Evolutionary conservation across 2,797 vertebrate genomes (phyloP), one percentile per base, ranked within the genome.

Genomic region (Knipowitschia caucasica): DNA sequence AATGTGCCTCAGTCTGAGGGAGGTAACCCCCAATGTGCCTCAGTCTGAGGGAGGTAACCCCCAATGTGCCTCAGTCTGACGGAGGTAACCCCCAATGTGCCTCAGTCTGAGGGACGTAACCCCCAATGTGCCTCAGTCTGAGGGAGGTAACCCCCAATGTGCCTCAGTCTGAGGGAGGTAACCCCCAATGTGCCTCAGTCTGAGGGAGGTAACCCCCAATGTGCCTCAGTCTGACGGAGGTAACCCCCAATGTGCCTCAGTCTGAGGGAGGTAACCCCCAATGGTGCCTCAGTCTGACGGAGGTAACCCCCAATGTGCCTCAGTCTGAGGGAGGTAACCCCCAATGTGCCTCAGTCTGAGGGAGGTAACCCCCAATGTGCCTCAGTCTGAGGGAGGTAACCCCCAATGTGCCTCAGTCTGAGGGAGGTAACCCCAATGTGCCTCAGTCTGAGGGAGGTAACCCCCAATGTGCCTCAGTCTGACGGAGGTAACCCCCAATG

Each of bases 371-470:
- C 95, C 95, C 62, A 96, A 94, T 0, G 96, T 98, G 86, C 98
- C 95, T 59, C 98, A 98, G 89, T 95, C 94, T 0, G 96, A 98
- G 70, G 95, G 94, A 94, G 96, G 96, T 98, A 89, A 92, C 93
- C 2, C 11, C 11, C 29, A 2, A 11, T 30, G 29, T 2, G 2
- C 34, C 34, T 11, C 36, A 18, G 17, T 20, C 15, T n/a, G n/a
- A 98, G 91, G 96, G 98, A 73, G 96, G 96, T 73, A 98, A 98
- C 20, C 95, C 95, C 62, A 96, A 94, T 0, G 96, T 98, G 86
- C 98, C 95, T 59, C 98, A 98, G 89, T 95, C 94, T 0, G 96
- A 98, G 70, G 95, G 94, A 94, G 96, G 96, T 98, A 89, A 92
- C 93, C 2, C 11, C 11, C 29, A 2, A 11, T 30, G 29, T 2